Conservation (phyloP, 2,888 invertebrate species). For the Selenia dentaria region DNA sequence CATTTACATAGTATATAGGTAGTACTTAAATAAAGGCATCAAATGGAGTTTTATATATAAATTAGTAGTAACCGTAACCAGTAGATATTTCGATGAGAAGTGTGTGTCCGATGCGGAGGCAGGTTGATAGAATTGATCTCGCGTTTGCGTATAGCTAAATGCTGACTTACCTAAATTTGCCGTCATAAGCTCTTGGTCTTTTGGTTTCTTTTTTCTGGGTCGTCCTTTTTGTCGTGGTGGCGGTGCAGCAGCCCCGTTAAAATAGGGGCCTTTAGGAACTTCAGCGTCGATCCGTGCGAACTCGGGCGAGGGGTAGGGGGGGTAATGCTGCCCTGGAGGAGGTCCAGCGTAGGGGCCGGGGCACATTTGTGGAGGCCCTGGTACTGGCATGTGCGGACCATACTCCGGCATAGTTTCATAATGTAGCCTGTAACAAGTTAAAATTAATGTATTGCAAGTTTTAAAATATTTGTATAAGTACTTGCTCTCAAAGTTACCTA, state of each 20-base stretch:
- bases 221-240: constrained; percentile 96
- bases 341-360: constrained; percentile 82
- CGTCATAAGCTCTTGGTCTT: constrained; percentile 94
- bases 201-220: constrained; percentile 96
- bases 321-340: constrained; percentile 73
- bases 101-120: background rate
- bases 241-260: constrained; percentile 81
- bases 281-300: constrained; percentile 79
- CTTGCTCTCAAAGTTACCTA: no score
- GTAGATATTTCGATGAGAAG: background rate
- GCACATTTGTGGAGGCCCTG: constrained; percentile 84
- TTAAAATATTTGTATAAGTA: no score
- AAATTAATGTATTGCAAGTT: no score
- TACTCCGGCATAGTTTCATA: constrained; percentile 84
- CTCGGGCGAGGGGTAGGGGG: constrained; percentile 85
- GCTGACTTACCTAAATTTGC: constrained; percentile 91
- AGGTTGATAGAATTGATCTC: no score
- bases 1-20: no score
- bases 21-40: background rate
- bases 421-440: constrained; percentile 64
- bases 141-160: background rate
- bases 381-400: constrained; percentile 81
- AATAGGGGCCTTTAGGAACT: constrained; percentile 82
- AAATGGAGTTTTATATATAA: no score
- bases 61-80: no score